Base-by-base conservation (phyloP, 2,797 vertebrate species). In the Graptemys geographica region DNA sequence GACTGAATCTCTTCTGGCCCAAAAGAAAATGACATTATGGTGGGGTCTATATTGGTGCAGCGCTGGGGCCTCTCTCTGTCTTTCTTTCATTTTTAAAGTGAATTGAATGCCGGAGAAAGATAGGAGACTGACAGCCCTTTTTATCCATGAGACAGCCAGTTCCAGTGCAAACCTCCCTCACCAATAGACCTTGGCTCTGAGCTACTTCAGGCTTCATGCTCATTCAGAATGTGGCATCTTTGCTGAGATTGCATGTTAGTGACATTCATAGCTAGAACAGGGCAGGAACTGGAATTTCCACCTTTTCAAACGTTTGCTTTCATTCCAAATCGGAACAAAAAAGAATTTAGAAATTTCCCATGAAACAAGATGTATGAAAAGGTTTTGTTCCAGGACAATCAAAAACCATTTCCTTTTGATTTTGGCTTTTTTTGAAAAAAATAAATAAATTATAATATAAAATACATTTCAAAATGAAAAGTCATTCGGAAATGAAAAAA, bases 251-350 rank as follows among this genome's bases (percentile, higher is more conserved):
- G 83, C 11, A 69, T 76, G 47, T 15, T 69, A 76, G 59, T 74
- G 7, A 8, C 15, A 8, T 4, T 51, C 3, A 41, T 23, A 59
- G 16, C 3, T 51, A 92, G 27, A 10, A 27, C 59, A 6, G 0
- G 0, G 8, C 21, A 23, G 79, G 51, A 93, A n/a, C 1, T 44
- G 37, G 41, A 18, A 89, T 90, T 92, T 83, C 57, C 55, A n/a
- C 44, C 5, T 7, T 76, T 28, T 47, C 74, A 47, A 76, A 44
- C 44, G 28, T 28, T 47, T 31, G 18, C 13, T 62, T 86, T 69
- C 78, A 76, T 86, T 81, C 28, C 16, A n/a, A 57, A 1, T 19
- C 11, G n/a, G 65, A 69, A 69, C 18, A 69, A 37, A 69, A 69
- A 21, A 21, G n/a, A 69, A 37, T 69, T 37, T 3, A 37, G 19